Percentiles rank a stretch among this genome's conserved stretches.
Evolutionary conservation across 2,113 vertebrate genomes (phyloP).

Genomic region (Pedetes capensis): DNA sequence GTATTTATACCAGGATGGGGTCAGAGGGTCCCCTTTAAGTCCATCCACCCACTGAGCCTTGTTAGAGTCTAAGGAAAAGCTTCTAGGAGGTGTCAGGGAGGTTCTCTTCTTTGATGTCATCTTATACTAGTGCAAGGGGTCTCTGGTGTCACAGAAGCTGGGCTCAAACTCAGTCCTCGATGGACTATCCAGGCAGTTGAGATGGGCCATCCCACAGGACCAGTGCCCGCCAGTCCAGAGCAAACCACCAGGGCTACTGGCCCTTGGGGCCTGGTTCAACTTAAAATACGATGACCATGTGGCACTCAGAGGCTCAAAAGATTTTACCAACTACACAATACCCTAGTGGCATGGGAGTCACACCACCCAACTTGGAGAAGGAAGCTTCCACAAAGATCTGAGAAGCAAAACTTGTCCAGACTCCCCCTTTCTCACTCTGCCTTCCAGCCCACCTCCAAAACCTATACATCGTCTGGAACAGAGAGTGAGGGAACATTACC

Average conservation of each 20-base stretch:
- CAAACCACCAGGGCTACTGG: background rate
- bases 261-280: background rate
- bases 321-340: background rate
- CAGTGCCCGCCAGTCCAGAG: background rate
- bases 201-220: background rate
- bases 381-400: background rate
- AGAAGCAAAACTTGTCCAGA: background rate
- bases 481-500: background rate
- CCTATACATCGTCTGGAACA: background rate
- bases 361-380: background rate
- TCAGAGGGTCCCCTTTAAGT: background rate
- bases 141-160: background rate
- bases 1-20: background rate
- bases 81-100: background rate
- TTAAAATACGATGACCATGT: background rate
- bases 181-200: background rate
- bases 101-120: background rate
- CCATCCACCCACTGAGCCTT: background rate
- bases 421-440: background rate
- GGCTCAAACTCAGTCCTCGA: background rate
- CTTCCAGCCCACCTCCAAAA: background rate
- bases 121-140: background rate
- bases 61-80: background rate
- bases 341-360: fast-evolving
- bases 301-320: background rate